These are phyloP conservation scores for Phataginus tricuspis DNA, from an alignment of 2,797 vertebrate species.

Conservation along the genomic window DNA sequence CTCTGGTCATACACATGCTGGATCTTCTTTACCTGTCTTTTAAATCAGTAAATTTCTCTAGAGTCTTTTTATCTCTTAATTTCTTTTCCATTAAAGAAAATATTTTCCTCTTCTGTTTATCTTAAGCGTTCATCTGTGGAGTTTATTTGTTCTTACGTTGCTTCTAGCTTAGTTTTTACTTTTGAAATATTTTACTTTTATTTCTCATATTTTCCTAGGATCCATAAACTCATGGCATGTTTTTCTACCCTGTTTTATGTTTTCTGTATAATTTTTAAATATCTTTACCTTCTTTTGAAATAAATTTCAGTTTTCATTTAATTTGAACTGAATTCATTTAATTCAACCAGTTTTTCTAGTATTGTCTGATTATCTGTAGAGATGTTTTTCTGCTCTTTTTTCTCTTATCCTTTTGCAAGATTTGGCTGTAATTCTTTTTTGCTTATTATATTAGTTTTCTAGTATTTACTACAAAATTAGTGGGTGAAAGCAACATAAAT, in stretches of 20 bases:
- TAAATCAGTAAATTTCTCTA: neutral
- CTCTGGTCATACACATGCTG: accelerated
- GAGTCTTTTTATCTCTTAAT: neutral
- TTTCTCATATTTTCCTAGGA: neutral
- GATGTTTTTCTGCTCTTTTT: neutral
- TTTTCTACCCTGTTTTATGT: neutral
- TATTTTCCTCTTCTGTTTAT: neutral
- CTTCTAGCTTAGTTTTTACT: neutral
- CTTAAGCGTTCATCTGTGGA: neutral
- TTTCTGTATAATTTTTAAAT: neutral
- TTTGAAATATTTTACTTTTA: neutral
- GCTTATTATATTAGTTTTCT: neutral
- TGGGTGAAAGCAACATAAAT: neutral
- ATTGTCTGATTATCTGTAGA: neutral
- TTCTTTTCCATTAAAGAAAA: neutral
- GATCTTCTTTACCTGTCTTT: neutral
- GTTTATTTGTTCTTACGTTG: neutral
- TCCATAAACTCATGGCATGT: neutral
- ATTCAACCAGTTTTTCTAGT: neutral
- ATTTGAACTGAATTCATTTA: neutral
- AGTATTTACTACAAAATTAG: neutral
- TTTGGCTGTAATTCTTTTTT: neutral
- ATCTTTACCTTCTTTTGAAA: neutral
- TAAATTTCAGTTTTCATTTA: neutral
- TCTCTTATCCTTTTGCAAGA: neutral